A percentile compares a stretch with the other conserved stretches of the same genome.
Evolutionary conservation across 2,797 vertebrate genomes (phyloP).

Genomic region (Sebastiscus albofasciatus): DNA sequence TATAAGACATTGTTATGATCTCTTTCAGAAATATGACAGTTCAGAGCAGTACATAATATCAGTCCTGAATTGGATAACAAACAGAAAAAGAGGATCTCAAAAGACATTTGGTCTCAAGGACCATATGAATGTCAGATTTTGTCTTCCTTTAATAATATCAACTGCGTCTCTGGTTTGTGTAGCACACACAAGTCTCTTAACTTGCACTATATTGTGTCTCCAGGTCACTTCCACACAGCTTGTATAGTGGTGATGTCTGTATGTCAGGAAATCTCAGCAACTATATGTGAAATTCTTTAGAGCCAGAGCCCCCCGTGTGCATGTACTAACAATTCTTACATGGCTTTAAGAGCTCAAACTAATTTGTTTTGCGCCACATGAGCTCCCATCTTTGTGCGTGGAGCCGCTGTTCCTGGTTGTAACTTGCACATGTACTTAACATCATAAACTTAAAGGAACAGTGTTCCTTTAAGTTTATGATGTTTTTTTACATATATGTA

Average conservation of each 20-base stretch:
- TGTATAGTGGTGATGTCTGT: background rate
- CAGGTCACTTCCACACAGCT: background rate
- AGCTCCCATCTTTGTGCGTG: background rate
- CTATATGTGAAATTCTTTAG: background rate
- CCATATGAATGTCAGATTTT: background rate
- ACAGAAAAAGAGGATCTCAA: background rate
- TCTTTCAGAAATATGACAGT: background rate
- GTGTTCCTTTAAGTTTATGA: no score
- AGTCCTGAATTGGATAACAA: background rate
- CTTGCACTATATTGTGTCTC: background rate
- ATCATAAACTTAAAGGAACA: background rate
- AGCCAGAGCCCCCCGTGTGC: background rate
- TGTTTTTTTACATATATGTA: no score
- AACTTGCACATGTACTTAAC: background rate
- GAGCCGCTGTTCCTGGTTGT: background rate
- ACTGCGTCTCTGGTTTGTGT: background rate
- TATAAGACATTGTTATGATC: conserved; percentile 21
- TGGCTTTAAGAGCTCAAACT: background rate
- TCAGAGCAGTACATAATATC: background rate
- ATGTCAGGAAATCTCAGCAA: background rate
- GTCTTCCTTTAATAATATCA: background rate
- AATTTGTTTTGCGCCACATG: background rate
- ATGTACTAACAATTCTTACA: background rate
- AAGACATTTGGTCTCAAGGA: background rate
- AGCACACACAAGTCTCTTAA: background rate